Evolutionary conservation across 2,888 invertebrate genomes (phyloP).

Genomic region (Lacanobia wlatinum): DNA sequence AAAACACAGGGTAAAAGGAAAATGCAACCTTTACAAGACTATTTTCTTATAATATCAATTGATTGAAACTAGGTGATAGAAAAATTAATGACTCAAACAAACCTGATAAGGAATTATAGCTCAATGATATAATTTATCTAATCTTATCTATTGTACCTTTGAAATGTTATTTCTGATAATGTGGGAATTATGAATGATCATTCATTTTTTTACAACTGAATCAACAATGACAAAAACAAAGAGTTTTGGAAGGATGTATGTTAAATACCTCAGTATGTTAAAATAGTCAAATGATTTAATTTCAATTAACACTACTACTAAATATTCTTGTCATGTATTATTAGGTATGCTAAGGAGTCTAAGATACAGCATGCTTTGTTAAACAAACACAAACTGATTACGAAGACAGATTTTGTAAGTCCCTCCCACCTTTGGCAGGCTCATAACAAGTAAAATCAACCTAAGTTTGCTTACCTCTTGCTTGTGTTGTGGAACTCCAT

Average conservation of each 20-base stretch:
- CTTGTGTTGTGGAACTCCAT: conserved; percentile 88
- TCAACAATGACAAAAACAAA: not conserved
- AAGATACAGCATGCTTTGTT: conserved; percentile 17
- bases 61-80: not conserved
- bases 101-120: not conserved
- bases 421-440: not conserved
- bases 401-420: not conserved
- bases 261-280: not conserved
- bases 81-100: conserved; percentile 1
- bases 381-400: conserved; percentile 11
- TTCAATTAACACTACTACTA: not conserved
- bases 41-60: not conserved
- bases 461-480: conserved; percentile 80
- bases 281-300: too few relatives aligned
- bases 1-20: too few relatives aligned
- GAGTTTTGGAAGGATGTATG: not conserved
- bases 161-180: not conserved
- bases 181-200: not conserved
- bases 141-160: conserved; percentile 21
- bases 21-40: not conserved
- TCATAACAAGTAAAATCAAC: not conserved
- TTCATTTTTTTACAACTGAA: not conserved
- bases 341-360: not conserved
- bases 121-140: conserved; percentile 8
- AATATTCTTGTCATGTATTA: not conserved